phyloP scores from a whole-genome alignment of 2,113 vertebrate species.

The Oreochromis tanganicae region DNA sequence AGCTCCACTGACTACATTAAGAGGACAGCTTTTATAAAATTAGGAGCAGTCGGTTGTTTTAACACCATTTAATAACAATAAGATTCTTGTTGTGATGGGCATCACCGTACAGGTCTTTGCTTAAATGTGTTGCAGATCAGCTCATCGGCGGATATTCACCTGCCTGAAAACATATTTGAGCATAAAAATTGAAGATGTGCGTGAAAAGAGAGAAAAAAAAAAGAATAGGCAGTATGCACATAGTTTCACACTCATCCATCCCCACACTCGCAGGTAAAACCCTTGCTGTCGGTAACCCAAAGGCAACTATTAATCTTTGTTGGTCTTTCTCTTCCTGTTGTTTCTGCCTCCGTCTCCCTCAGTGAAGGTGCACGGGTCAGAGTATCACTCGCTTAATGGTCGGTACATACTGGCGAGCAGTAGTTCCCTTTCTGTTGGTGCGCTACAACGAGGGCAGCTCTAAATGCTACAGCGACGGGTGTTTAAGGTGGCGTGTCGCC shows the following conservation, averaged over 20 bases:
- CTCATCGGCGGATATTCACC: no score
- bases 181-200: neutral
- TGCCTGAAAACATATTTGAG: neutral
- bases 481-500: constrained; percentile 39
- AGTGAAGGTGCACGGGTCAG: constrained; percentile 41
- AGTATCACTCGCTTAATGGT: constrained; percentile 57
- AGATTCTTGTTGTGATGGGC: neutral
- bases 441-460: neutral
- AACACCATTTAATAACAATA: neutral
- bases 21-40: neutral
- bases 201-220: neutral
- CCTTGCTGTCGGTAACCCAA: constrained; percentile 36
- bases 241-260: neutral
- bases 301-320: constrained; percentile 64
- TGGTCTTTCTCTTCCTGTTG: constrained; percentile 40
- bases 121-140: neutral
- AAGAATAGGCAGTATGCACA: neutral
- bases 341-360: neutral
- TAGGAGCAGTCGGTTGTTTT: neutral
- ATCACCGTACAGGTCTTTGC: neutral
- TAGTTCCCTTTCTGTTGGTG: neutral
- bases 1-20: neutral
- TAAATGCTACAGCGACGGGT: constrained; percentile 30
- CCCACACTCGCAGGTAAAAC: neutral
- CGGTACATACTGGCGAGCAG: constrained; percentile 1